Conservation (phyloP, 1,140 invertebrate genomes). For the Zaprionus kolodkinae region DNA sequence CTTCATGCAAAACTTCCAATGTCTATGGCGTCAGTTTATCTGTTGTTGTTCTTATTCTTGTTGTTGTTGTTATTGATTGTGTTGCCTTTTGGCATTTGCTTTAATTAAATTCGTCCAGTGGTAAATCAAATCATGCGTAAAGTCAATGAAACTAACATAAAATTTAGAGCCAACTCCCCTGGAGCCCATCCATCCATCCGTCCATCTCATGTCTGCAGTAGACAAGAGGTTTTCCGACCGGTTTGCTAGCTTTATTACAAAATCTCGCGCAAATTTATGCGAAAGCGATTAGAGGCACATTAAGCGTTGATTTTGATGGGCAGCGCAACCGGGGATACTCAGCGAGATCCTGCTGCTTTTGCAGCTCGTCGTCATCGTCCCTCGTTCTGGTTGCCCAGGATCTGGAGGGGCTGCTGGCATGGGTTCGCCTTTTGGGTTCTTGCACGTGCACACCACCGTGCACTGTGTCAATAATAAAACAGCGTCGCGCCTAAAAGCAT, state of each 20-base stretch:
- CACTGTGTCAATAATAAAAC: conserved; percentile 37
- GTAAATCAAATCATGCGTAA: conserved; percentile 69
- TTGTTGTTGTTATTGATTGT: conserved; percentile 21
- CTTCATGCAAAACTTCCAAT: conserved; percentile 20
- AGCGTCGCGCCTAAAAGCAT: conserved; percentile 59
- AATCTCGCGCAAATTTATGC: conserved; percentile 70
- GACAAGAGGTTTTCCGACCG: conserved; percentile 5
- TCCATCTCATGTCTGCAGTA: neutral
- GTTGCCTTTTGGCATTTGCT: conserved; percentile 46
- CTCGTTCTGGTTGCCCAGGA: neutral
- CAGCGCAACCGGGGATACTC: conserved; percentile 41
- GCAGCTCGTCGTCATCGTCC: neutral
- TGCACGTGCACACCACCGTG: conserved; percentile 28
- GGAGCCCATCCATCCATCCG: neutral
- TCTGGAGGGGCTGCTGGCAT: neutral
- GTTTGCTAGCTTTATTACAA: conserved; percentile 59
- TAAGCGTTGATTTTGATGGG: conserved; percentile 62
- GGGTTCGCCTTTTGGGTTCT: neutral
- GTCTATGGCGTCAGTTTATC: conserved; percentile 7
- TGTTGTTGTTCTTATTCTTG: no score
- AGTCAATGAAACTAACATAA: conserved; percentile 68
- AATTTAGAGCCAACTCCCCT: conserved; percentile 28
- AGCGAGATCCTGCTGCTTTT: conserved; percentile 28
- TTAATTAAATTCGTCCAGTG: conserved; percentile 66
- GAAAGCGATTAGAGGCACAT: conserved; percentile 74